phyloP scores from a whole-genome alignment of 2,797 vertebrate genomes.

The Myotis daubentonii region DNA sequence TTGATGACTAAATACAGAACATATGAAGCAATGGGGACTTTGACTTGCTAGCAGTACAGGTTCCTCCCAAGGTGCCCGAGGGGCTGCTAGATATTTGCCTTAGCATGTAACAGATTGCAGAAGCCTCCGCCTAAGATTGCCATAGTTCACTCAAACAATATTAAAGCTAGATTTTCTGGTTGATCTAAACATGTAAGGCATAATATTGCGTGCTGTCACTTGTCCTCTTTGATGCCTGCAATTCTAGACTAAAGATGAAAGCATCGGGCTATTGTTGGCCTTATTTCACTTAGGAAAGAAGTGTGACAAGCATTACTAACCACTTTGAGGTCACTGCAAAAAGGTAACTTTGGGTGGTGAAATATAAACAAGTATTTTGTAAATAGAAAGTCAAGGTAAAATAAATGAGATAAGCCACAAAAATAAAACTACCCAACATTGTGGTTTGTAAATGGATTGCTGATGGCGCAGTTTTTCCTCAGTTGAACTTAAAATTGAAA shows the following conservation, averaged over 20 bases:
- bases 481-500: slow-evolving; percentile 42
- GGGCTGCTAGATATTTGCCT: slow-evolving; percentile 22
- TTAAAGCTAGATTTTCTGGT: slow-evolving; percentile 16
- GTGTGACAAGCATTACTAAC: background rate
- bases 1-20: slow-evolving; percentile 42
- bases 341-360: background rate
- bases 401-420: slow-evolving; percentile 36
- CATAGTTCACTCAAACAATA: slow-evolving; percentile 10
- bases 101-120: background rate
- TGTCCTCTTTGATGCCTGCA: background rate
- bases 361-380: slow-evolving; percentile 22
- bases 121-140: background rate
- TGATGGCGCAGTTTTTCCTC: slow-evolving; percentile 6
- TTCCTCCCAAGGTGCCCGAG: background rate
- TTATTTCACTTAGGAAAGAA: slow-evolving; percentile 50
- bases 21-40: slow-evolving; percentile 55
- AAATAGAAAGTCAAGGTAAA: slow-evolving; percentile 46
- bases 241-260: slow-evolving; percentile 32
- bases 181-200: background rate
- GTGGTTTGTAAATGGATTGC: slow-evolving; percentile 32
- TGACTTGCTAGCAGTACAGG: slow-evolving; percentile 15
- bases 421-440: slow-evolving; percentile 16
- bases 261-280: background rate
- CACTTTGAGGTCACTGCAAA: background rate
- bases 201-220: background rate